Evolutionary conservation across 2,797 vertebrate genomes (phyloP).

Genomic region (Emydoidea blandingii): DNA sequence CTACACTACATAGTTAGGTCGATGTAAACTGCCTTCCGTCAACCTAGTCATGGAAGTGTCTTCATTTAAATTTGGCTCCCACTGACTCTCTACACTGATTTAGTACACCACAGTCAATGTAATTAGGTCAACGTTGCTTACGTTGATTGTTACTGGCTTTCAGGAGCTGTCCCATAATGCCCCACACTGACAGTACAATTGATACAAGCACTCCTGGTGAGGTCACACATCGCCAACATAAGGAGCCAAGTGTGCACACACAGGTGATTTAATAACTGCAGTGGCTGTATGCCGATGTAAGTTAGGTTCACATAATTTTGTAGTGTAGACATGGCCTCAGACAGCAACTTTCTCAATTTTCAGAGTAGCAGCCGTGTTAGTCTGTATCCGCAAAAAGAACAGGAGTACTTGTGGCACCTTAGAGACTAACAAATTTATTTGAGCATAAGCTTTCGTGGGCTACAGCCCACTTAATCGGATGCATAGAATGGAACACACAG

Average conservation of each 20-base stretch:
- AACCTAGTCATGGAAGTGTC: not conserved
- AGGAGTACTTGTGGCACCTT: too few relatives aligned
- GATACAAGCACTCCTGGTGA: not conserved
- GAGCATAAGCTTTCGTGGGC: too few relatives aligned
- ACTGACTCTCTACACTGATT: not conserved
- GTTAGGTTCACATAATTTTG: not conserved
- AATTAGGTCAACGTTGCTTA: not conserved
- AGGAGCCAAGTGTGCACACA: not conserved
- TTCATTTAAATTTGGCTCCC: not conserved
- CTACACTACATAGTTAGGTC: not conserved
- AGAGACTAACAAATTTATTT: too few relatives aligned
- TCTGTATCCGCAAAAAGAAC: too few relatives aligned
- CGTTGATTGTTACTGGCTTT: not conserved
- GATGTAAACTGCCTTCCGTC: not conserved
- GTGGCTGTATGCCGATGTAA: not conserved
- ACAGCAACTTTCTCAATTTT: not conserved
- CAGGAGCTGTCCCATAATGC: not conserved
- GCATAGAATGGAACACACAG: too few relatives aligned
- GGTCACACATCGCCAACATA: not conserved
- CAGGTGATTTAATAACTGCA: not conserved
- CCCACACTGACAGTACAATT: not conserved
- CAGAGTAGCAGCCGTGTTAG: too few relatives aligned
- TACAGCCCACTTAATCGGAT: too few relatives aligned
- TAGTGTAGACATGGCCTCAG: not conserved
- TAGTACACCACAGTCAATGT: not conserved